Evolutionary conservation across 2,888 invertebrate genomes (phyloP).

Genomic region (Drosophila infuscata): DNA sequence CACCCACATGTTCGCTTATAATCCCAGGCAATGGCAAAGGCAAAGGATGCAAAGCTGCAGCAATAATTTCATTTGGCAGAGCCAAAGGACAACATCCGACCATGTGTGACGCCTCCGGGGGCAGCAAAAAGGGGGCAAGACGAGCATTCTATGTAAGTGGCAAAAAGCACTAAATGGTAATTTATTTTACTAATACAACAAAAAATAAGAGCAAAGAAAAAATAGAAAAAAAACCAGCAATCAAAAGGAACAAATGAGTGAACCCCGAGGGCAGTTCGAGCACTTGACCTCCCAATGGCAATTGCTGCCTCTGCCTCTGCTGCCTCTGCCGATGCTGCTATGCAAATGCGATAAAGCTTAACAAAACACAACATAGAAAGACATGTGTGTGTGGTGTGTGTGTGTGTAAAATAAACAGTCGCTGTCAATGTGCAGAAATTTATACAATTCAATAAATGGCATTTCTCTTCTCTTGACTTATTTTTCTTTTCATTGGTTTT

Average conservation of each 20-base stretch:
- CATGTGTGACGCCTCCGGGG: constrained; percentile 68
- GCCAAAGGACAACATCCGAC: constrained; percentile 74
- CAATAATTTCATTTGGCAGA: constrained; percentile 77
- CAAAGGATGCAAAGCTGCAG: constrained; percentile 73
- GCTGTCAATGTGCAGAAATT: constrained; percentile 77
- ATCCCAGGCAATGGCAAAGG: constrained; percentile 54
- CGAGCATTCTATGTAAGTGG: constrained; percentile 53
- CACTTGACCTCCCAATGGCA: constrained; percentile 61
- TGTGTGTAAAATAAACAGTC: constrained; percentile 73
- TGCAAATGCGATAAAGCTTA: constrained; percentile 77
- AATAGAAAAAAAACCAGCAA: constrained; percentile 51
- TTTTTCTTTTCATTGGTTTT: constrained; percentile 27
- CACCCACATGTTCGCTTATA: constrained; percentile 54
- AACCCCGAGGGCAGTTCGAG: constrained; percentile 65
- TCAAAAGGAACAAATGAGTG: constrained; percentile 78
- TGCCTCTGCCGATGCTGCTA: constrained; percentile 43
- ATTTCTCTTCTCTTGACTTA: constrained; percentile 50
- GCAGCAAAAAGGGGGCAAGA: background rate
- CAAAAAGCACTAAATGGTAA: constrained; percentile 80
- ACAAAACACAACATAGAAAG: constrained; percentile 53
- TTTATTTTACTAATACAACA: constrained; percentile 80
- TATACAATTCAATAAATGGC: constrained; percentile 82
- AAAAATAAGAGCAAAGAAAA: constrained; percentile 49
- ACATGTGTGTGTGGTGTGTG: constrained; percentile 33
- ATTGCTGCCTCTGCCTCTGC: constrained; percentile 16